Evolutionary conservation across 1,140 invertebrate species (phyloP).

Genomic region (Antheraea pernyi): DNA sequence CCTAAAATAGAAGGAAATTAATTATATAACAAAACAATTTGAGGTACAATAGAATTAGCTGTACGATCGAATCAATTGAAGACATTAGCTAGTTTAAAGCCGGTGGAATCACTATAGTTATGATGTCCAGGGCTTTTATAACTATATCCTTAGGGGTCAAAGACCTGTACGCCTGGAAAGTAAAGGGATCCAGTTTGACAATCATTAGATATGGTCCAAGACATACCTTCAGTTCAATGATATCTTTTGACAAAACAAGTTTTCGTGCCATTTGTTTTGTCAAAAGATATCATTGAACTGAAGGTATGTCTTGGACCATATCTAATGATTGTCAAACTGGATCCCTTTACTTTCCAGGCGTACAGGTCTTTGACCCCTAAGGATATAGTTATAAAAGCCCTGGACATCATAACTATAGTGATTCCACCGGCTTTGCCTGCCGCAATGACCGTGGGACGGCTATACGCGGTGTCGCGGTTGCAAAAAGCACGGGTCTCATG

Average conservation of each 20-base stretch:
- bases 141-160: slow-evolving; percentile 73
- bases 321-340: background rate
- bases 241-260: too few species aligned
- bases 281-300: too few species aligned
- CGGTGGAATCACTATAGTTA: slow-evolving; percentile 96
- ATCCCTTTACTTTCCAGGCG: slow-evolving; percentile 37
- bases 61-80: too few species aligned
- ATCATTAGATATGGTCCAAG: too few species aligned
- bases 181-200: background rate
- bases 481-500: slow-evolving; percentile 92
- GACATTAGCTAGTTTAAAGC: slow-evolving; percentile 79
- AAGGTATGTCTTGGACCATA: too few species aligned
- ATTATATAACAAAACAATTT: too few species aligned
- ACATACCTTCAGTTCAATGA: too few species aligned
- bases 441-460: slow-evolving; percentile 94
- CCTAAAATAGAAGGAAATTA: too few species aligned
- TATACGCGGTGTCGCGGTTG: slow-evolving; percentile 94
- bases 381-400: slow-evolving; percentile 84
- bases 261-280: too few species aligned
- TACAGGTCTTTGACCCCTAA: slow-evolving; percentile 61
- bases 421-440: slow-evolving; percentile 96
- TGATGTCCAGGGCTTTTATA: slow-evolving; percentile 91
- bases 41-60: too few species aligned
- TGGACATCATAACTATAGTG: slow-evolving; percentile 96
- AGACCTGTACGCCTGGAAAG: slow-evolving; percentile 49